phyloP scores from a whole-genome alignment of 2,888 invertebrate genomes.

The Apotomis capreana region DNA sequence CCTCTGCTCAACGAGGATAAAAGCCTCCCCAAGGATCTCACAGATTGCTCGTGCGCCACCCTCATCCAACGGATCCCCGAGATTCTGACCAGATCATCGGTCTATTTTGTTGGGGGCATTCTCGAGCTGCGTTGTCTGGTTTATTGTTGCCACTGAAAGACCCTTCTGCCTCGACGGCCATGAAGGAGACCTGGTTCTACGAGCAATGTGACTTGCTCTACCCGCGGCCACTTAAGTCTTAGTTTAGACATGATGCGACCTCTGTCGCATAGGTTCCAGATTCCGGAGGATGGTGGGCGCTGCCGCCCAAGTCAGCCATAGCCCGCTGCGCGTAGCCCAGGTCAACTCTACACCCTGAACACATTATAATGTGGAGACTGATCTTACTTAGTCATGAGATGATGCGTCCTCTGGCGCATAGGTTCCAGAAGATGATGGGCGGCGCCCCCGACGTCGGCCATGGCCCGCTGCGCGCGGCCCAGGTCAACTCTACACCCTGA shows the following conservation, averaged over 20 bases:
- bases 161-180: too few relatives aligned
- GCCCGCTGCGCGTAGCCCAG: slow-evolving; percentile 88
- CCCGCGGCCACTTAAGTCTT: slow-evolving; percentile 58
- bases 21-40: too few relatives aligned
- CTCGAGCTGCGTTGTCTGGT: too few relatives aligned
- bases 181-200: too few relatives aligned
- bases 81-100: too few relatives aligned
- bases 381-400: slow-evolving; percentile 85
- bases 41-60: too few relatives aligned
- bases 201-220: too few relatives aligned
- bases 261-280: slow-evolving; percentile 84
- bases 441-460: slow-evolving; percentile 85
- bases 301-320: slow-evolving; percentile 85
- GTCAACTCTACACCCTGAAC: slow-evolving; percentile 56
- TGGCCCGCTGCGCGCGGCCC: slow-evolving; percentile 89
- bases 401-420: slow-evolving; percentile 84
- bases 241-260: slow-evolving; percentile 85
- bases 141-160: too few relatives aligned
- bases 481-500: too few relatives aligned
- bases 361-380: not conserved
- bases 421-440: slow-evolving; percentile 82
- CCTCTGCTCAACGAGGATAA: too few relatives aligned
- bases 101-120: too few relatives aligned
- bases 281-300: slow-evolving; percentile 69
- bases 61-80: too few relatives aligned